These are phyloP conservation scores for Tetropium fuscum DNA, from an alignment of 2,888 invertebrate genomes.

Conservation along the genomic window DNA sequence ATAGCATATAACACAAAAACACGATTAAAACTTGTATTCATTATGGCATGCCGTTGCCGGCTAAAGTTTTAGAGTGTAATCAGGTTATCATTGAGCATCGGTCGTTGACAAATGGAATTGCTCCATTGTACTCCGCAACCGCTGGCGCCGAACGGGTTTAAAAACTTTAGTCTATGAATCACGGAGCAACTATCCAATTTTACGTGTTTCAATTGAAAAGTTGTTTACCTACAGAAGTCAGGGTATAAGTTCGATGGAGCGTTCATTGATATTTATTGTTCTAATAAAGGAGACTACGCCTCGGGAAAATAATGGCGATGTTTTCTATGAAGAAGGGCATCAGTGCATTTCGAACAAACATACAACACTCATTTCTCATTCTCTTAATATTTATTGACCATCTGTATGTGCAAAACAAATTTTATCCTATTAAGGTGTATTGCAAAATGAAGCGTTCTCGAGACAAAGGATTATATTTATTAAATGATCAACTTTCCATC, in stretches of 20 bases:
- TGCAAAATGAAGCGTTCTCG: too few species aligned
- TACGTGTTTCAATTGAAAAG: conserved; percentile 14
- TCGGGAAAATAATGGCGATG: not conserved
- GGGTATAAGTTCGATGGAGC: not conserved
- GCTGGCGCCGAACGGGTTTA: not conserved
- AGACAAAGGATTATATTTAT: too few species aligned
- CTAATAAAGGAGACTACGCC: not conserved
- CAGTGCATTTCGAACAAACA: too few species aligned
- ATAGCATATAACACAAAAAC: conserved; percentile 6
- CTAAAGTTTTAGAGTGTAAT: conserved; percentile 17
- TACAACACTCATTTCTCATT: too few species aligned
- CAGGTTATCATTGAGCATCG: conserved; percentile 14
- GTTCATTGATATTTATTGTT: conserved; percentile 13
- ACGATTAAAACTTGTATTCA: conserved; percentile 12
- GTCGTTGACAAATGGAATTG: conserved; percentile 25
- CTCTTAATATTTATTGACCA: too few species aligned
- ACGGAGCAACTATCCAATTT: conserved; percentile 1
- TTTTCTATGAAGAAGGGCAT: too few species aligned
- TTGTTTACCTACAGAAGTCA: conserved; percentile 18
- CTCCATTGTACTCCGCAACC: conserved; percentile 7
- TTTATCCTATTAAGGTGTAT: too few species aligned
- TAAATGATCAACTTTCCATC: too few species aligned
- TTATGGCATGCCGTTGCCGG: conserved; percentile 3
- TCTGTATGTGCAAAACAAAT: too few species aligned
- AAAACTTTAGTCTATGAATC: conserved; percentile 20